Evolutionary conservation across 1,140 invertebrate species (phyloP), one percentile per base, ranked within the genome.

Genomic region (Meloidogyne hapla): DNA sequence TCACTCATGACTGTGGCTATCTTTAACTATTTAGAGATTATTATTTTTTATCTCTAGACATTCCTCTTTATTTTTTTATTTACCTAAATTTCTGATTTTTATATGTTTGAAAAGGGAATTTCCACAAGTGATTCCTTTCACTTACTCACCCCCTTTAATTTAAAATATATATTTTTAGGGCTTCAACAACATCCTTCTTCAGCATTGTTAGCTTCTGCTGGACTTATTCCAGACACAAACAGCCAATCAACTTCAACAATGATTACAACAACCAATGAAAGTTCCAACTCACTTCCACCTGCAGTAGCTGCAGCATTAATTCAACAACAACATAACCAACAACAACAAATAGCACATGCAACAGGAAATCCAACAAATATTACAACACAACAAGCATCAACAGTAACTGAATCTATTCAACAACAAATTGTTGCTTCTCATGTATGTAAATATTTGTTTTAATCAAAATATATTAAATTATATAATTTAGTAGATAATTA

Each of bases 381-480:
- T 25, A 67, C 56, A 15, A 13, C 66, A 21, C 38, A 40, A 9
- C 38, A 26, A n/a, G 38, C 23, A 26, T 45, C 18, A 13, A 21
- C 18, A 9, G 23, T 45, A 26, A 61, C 15, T 63, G 40, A 56
- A 15, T 61, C 38, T 38, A 73, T 68, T 10, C 40, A 80, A 28
- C 77, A 78, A 10, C 77, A 78, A 64, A 69, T 75, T 25, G 48
- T 56, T 56, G 74, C 42, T n/a, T 67, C 77, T 28, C 77, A 77
- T 21, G 73, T 28, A 23, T 45, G 21, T 78, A 33, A 33, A 33
- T 33, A 33, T 33, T 4, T 33, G n/a, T n/a, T n/a, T n/a, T n/a
- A n/a, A n/a, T n/a, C n/a, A n/a, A n/a, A n/a, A n/a, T n/a, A n/a
- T n/a, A n/a, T n/a, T n/a, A n/a, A n/a, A n/a, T n/a, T n/a, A n/a